phyloP scores from a whole-genome alignment of 2,797 vertebrate species.

The Crax fasciolata region DNA sequence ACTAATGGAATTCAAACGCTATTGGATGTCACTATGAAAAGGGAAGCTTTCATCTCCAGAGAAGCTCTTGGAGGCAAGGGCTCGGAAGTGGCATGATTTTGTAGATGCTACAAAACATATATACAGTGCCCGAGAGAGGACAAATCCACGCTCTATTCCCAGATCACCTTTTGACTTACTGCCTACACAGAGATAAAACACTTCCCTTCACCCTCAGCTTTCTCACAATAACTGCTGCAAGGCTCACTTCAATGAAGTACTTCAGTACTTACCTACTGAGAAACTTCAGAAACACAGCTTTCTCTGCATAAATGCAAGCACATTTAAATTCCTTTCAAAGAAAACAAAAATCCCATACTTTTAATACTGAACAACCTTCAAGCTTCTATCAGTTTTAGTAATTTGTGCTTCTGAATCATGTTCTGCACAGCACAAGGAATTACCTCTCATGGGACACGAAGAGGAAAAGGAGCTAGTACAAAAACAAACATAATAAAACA shows the following conservation, averaged over 20 bases:
- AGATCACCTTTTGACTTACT: not conserved
- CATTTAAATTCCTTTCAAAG: no score
- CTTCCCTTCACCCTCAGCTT: not conserved
- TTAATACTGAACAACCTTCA: no score
- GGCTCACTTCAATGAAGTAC: not conserved
- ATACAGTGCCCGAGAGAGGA: not conserved
- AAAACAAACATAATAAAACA: not conserved
- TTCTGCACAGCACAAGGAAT: not conserved
- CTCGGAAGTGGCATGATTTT: not conserved
- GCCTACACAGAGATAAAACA: not conserved
- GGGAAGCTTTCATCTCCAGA: conserved; percentile 15
- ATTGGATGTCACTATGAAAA: conserved; percentile 76
- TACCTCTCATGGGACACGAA: not conserved
- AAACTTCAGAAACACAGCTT: no score
- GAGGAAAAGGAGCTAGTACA: not conserved
- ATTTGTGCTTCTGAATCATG: no score
- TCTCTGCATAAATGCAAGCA: no score
- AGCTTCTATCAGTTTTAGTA: no score
- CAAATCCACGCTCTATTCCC: not conserved
- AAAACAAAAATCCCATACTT: no score
- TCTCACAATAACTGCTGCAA: not conserved
- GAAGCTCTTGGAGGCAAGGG: not conserved
- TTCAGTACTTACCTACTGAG: not conserved
- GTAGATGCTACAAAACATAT: not conserved
- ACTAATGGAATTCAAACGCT: conserved; percentile 63